These are phyloP conservation scores for Periophthalmus modestus DNA, from an alignment of 2,113 vertebrate species.

Conservation along the genomic window DNA sequence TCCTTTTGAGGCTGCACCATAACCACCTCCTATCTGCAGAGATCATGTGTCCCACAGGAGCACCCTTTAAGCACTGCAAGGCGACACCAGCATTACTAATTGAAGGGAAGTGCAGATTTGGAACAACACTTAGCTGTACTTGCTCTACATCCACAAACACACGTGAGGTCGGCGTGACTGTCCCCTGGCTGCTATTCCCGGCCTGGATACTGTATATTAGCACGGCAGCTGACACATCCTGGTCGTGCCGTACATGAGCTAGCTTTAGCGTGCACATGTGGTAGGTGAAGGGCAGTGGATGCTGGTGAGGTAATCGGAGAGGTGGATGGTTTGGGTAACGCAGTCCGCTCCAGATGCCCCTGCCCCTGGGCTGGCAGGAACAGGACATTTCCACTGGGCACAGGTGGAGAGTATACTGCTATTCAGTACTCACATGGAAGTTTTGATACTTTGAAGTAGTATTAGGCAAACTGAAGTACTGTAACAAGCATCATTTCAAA, in stretches of 20 bases:
- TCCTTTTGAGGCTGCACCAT: conserved; percentile 31
- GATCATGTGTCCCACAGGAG: conserved; percentile 63
- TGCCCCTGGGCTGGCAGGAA: conserved; percentile 48
- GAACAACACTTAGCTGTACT: conserved; percentile 58
- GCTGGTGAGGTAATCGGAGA: conserved; percentile 46
- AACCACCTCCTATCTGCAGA: conserved; percentile 41
- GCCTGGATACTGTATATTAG: conserved; percentile 24
- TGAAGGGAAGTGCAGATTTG: conserved; percentile 69
- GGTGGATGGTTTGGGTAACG: conserved; percentile 51
- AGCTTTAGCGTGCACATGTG: conserved; percentile 29
- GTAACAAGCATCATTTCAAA: too few species aligned
- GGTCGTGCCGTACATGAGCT: conserved; percentile 24
- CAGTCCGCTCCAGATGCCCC: conserved; percentile 20
- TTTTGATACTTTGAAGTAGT: background rate
- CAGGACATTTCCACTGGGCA: conserved; percentile 61
- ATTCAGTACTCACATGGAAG: background rate
- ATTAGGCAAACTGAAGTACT: background rate
- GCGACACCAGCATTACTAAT: conserved; percentile 83
- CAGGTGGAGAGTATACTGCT: background rate
- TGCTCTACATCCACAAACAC: conserved; percentile 54
- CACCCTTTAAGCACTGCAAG: conserved; percentile 68
- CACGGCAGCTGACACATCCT: conserved; percentile 47
- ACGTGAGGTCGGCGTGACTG: conserved; percentile 44
- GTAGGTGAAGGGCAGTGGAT: conserved; percentile 23
- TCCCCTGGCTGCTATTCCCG: conserved; percentile 35